phyloP scores from a whole-genome alignment of 2,888 invertebrate genomes.

The Athalia cordata region DNA sequence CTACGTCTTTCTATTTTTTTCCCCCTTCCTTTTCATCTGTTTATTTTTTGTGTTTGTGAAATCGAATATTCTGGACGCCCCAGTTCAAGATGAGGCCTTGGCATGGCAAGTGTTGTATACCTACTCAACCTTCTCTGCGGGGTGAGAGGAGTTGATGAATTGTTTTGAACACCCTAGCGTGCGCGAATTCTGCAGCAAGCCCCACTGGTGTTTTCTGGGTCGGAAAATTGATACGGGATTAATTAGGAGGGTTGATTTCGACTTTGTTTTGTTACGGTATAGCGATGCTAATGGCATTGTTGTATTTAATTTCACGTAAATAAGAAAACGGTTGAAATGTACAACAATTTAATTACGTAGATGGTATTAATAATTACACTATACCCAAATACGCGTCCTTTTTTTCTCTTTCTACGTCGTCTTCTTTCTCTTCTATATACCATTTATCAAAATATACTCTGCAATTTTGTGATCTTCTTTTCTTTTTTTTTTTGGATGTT shows the following conservation, averaged over 20 bases:
- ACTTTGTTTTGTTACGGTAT: slow-evolving; percentile 34
- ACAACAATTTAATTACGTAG: slow-evolving; percentile 23
- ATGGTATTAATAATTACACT: slow-evolving; percentile 28
- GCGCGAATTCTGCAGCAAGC: not conserved
- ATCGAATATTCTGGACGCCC: no score
- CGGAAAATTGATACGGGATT: slow-evolving; percentile 46
- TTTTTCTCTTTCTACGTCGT: not conserved
- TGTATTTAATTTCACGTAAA: slow-evolving; percentile 35
- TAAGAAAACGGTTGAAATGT: slow-evolving; percentile 16
- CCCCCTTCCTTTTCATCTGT: no score
- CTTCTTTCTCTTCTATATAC: not conserved
- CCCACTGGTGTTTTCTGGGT: slow-evolving; percentile 32
- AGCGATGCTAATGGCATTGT: slow-evolving; percentile 30
- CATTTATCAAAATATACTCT: not conserved
- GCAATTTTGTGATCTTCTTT: not conserved
- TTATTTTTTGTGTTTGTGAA: no score
- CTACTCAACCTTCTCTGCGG: not conserved
- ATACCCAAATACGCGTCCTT: not conserved
- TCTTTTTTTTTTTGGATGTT: not conserved
- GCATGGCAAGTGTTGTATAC: not conserved
- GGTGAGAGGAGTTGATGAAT: slow-evolving; percentile 38
- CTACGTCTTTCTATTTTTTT: no score
- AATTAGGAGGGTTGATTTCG: slow-evolving; percentile 36
- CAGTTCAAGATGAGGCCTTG: not conserved
- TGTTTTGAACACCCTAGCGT: slow-evolving; percentile 40